phyloP scores from a whole-genome alignment of 1,140 invertebrate species.

The Paraescarpia echinospica region DNA sequence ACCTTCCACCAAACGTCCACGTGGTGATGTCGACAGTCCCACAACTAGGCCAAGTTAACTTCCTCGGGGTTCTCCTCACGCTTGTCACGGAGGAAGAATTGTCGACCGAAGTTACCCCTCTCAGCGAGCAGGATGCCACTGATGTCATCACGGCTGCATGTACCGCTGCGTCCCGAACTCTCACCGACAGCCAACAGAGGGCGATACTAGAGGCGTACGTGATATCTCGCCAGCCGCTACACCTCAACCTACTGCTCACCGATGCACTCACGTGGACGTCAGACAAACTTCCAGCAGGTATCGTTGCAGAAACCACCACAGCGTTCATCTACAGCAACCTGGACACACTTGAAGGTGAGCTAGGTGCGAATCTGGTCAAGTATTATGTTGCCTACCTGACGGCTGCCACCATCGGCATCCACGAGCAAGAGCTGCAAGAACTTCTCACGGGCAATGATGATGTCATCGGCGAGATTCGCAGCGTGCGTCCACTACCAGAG shows the following conservation, averaged over 20 bases:
- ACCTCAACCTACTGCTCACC: slow-evolving; percentile 46
- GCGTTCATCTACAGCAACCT: neutral
- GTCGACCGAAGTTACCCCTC: neutral
- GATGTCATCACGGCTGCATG: neutral
- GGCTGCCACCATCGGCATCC: slow-evolving; percentile 5
- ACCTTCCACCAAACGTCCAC: slow-evolving; percentile 47
- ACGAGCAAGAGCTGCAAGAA: slow-evolving; percentile 14
- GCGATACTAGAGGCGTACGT: neutral
- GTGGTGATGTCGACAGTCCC: slow-evolving; percentile 70
- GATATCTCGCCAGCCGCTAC: slow-evolving; percentile 36
- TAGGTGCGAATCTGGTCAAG: slow-evolving; percentile 13
- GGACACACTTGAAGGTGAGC: slow-evolving; percentile 13
- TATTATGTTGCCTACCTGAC: slow-evolving; percentile 21
- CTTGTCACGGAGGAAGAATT: slow-evolving; percentile 1
- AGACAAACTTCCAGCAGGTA: neutral
- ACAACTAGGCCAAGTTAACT: slow-evolving; percentile 39
- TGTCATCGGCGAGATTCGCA: slow-evolving; percentile 13
- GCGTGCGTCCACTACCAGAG: neutral
- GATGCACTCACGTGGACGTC: slow-evolving; percentile 34
- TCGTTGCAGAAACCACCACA: neutral
- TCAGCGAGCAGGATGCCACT: neutral
- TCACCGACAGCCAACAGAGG: slow-evolving; percentile 7
- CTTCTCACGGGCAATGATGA: slow-evolving; percentile 21
- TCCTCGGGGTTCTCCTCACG: slow-evolving; percentile 38
- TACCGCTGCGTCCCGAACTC: neutral